Base-by-base conservation (phyloP, 2,888 invertebrate genomes). In the Tenthredo scrophulariae region DNA sequence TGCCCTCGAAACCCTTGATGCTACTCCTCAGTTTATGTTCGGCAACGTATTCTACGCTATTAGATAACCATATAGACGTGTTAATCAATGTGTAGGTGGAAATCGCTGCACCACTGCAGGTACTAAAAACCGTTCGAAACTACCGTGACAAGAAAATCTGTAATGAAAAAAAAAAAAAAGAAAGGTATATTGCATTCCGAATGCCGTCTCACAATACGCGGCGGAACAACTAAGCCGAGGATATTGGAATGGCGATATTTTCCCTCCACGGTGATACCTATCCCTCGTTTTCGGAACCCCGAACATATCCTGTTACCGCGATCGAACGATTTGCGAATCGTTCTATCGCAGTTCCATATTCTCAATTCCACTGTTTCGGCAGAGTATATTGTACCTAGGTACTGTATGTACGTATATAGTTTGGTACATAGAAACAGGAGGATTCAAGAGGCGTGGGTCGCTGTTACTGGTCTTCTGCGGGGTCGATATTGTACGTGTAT, bases 161-260 rank as follows among this genome's bases (percentile, higher is more conserved):
- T 7, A 18, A 26, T 33, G 6, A 67, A 33, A 67, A 22, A 10
- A 62, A 62, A 9, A 26, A 26, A 67, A 22, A 10, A 10, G 26
- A 10, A 29, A 26, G 29, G 13, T 10, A 22, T 22, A 43, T 74
- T 26, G 74, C 74, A 43, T 74, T 74, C 74, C 74, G 43, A 40
- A 74, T 43, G 43, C 33, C 15, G n/a, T 29, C 29, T 37, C 37
- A 40, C 33, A 43, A 74, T 74, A 43, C 43, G 43, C 10, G 26
- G 74, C 9, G 10, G 2, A 26, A 43, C 10, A 43, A 33, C 67
- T 33, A 26, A 43, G 26, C n/a, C 74, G 70, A 9, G 18, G n/a
- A 74, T 74, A 43, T 43, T 43, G 74, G 74, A 74, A 43, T 74
- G 74, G 26, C 74, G 43, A 74, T 74, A 74, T 74, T 74, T 74